Base-by-base conservation (phyloP, 2,113 vertebrate genomes). In the Saccopteryx leptura region DNA sequence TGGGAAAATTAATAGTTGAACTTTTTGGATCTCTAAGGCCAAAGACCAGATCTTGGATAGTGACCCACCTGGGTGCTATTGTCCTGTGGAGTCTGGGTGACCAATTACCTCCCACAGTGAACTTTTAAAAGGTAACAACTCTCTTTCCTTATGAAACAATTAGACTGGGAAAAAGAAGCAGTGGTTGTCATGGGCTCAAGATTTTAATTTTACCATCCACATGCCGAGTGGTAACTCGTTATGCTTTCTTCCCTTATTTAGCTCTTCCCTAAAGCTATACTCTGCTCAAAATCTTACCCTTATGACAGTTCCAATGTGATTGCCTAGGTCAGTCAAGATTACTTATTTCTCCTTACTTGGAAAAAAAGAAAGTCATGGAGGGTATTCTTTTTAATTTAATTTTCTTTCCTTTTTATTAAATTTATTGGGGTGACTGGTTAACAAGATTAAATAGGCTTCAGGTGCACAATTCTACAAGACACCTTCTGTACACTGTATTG, bases 221-320 rank as follows among this genome's bases (percentile, higher is more conserved):
- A 72, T 60, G 91, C 71, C 7, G 2, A 89, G 56, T 82, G 68
- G 19, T 46, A 69, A 84, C 7, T 85, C 4, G 28, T 66, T 96
- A 69, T 26, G 48, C 15, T 91, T 93, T 94, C 66, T 61, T 33
- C 21, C 24, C 33, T 88, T 58, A 39, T 65, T 94, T 78, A 82
- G 61, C 78, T 74, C n/a, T 94, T 91, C 60, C 76, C 65, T 79
- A 63, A 93, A 86, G 46, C 18, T 52, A 63, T 58, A 89, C 63
- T 12, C 79, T 63, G 86, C 61, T 95, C 54, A 93, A 81, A 93
- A 60, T 52, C 46, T 91, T 74, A 91, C 50, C 65, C 23, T 88
- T 74, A 33, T 9, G 66, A 82, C 3, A 50, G 46, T 81, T 7
- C 6, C 33, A 74, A 28, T 58, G 28, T 50, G 52, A 72, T 6